These are phyloP conservation scores for Coenonympha glycerion DNA, from an alignment of 2,888 invertebrate genomes.

Conservation along the genomic window DNA sequence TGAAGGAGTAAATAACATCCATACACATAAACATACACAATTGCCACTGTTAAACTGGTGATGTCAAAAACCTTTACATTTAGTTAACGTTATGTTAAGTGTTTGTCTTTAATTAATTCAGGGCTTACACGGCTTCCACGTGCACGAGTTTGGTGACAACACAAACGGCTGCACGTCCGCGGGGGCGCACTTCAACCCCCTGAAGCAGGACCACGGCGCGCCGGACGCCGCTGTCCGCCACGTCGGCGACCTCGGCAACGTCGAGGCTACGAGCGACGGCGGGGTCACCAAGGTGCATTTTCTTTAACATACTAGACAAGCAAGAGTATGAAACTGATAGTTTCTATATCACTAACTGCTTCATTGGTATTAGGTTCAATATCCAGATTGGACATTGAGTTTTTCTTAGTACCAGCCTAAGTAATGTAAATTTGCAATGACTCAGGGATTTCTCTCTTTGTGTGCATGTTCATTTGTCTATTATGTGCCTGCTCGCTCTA, in stretches of 20 bases:
- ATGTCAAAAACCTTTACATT: no score
- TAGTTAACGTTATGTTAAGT: no score
- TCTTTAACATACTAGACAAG: not conserved
- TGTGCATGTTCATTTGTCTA: no score
- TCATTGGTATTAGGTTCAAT: no score
- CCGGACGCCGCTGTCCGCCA: constrained; percentile 85
- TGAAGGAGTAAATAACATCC: no score
- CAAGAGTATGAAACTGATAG: not conserved
- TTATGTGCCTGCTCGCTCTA: no score
- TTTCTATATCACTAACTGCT: not conserved
- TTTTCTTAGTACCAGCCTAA: no score
- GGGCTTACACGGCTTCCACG: constrained; percentile 89
- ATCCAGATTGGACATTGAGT: no score
- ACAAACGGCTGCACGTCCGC: constrained; percentile 97
- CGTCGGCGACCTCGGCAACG: constrained; percentile 93
- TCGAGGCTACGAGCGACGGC: constrained; percentile 79
- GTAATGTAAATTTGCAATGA: no score
- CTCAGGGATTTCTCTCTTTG: no score
- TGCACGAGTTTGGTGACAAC: constrained; percentile 97
- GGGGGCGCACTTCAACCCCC: constrained; percentile 95
- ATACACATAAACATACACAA: no score
- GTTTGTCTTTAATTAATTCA: constrained; percentile 32
- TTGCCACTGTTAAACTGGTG: no score
- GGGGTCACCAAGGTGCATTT: constrained; percentile 74
- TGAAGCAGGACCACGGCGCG: constrained; percentile 86